phyloP scores from a whole-genome alignment of 2,888 invertebrate species.

The Alentia gelatinosa region DNA sequence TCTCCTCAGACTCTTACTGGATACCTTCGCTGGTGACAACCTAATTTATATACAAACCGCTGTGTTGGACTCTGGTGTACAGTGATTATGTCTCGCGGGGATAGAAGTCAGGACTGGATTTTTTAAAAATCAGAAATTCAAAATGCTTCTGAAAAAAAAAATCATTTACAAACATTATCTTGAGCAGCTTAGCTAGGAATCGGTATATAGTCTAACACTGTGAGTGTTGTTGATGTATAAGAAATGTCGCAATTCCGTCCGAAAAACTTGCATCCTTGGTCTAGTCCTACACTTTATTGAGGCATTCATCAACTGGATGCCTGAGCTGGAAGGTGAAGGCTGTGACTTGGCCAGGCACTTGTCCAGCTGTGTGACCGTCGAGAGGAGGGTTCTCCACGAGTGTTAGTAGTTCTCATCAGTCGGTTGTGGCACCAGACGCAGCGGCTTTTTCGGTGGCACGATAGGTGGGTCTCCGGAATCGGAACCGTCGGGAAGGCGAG shows the following conservation, averaged over 20 bases:
- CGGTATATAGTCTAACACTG: no score
- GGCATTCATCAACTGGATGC: background rate
- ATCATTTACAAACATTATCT: background rate
- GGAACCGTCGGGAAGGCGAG: background rate
- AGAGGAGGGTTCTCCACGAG: background rate
- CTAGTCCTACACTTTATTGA: background rate
- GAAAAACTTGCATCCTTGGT: background rate
- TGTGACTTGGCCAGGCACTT: background rate
- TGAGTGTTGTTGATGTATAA: background rate
- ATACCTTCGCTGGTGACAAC: no score
- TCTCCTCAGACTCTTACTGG: no score
- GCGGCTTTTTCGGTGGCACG: conserved; percentile 52
- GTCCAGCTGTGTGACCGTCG: background rate
- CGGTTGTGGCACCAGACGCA: conserved; percentile 38
- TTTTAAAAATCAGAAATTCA: background rate
- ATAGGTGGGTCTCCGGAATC: conserved; percentile 27
- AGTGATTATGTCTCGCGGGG: no score
- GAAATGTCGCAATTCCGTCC: background rate
- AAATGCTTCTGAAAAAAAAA: background rate
- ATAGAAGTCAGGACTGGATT: no score
- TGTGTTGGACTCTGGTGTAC: no score
- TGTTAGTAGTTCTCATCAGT: conserved; percentile 27
- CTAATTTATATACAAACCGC: no score
- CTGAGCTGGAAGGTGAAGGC: background rate
- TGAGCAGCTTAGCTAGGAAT: background rate